phyloP scores from a whole-genome alignment of 2,797 vertebrate genomes.

The Varecia variegata region DNA sequence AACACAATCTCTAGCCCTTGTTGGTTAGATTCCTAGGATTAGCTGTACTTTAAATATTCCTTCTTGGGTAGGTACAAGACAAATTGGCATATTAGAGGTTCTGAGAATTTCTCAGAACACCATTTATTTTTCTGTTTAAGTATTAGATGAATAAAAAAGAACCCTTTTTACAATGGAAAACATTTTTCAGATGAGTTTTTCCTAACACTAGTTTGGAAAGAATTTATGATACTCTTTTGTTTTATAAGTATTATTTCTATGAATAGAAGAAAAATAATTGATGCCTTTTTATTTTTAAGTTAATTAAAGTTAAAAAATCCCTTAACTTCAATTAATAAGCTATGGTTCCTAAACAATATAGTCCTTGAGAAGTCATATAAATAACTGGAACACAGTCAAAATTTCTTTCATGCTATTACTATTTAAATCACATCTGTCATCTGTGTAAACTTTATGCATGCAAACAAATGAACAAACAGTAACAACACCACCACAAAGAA shows the following conservation, averaged over 20 bases:
- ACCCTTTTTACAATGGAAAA: neutral
- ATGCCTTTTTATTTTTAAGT: neutral
- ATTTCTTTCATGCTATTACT: neutral
- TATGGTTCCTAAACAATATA: neutral
- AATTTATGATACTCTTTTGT: neutral
- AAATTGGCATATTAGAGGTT: neutral
- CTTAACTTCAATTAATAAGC: neutral
- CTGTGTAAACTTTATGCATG: neutral
- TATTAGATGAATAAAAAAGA: neutral
- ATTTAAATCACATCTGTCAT: neutral
- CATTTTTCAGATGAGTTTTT: neutral
- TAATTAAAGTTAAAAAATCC: neutral
- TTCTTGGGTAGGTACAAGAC: neutral
- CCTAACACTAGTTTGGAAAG: neutral
- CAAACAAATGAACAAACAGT: neutral
- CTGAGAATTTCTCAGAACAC: neutral
- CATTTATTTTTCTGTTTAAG: neutral
- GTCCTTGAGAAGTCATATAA: neutral
- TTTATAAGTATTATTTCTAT: neutral
- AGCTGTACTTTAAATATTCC: neutral
- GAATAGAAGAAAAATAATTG: neutral
- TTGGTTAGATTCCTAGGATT: neutral
- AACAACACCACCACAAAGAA: neutral
- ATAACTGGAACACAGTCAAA: neutral
- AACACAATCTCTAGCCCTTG: neutral